Conservation (phyloP, 2,888 invertebrate genomes). For the Prosopocoilus inquinatus region DNA sequence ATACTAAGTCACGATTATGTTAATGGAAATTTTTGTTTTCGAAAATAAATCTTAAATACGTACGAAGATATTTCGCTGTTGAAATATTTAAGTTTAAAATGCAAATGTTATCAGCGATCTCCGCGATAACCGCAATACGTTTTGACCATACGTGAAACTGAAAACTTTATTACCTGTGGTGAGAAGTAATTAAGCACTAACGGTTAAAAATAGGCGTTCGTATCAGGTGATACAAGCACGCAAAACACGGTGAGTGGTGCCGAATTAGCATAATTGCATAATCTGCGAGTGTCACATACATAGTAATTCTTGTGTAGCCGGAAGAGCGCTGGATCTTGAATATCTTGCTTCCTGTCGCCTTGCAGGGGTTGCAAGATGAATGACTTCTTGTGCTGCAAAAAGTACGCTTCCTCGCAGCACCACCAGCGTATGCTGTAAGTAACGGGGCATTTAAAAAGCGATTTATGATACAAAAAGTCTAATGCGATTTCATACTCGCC, state of each 20-base stretch:
- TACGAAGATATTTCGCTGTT: too few species aligned
- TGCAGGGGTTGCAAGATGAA: constrained; percentile 34
- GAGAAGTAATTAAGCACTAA: too few species aligned
- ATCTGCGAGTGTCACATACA: constrained; percentile 20
- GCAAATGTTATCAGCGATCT: too few species aligned
- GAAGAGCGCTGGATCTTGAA: constrained; percentile 29
- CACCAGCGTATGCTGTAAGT: constrained; percentile 31
- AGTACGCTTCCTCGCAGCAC: constrained; percentile 11
- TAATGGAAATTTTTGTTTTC: too few species aligned
- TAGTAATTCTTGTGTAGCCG: constrained; percentile 28
- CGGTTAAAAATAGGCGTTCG: too few species aligned
- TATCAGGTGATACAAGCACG: too few species aligned
- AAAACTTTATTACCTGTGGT: too few species aligned
- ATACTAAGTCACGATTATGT: too few species aligned
- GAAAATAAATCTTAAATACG: too few species aligned
- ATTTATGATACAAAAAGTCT: constrained; percentile 37
- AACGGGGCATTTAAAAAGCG: constrained; percentile 38
- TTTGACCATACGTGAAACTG: too few species aligned
- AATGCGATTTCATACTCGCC: constrained; percentile 30
- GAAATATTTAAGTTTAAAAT: too few species aligned
- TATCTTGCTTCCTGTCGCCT: constrained; percentile 37
- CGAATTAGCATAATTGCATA: constrained; percentile 24
- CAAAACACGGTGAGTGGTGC: not conserved
- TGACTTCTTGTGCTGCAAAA: constrained; percentile 34
- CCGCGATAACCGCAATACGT: too few species aligned